Percentiles rank a stretch among this genome's conserved stretches.
phyloP scores from a whole-genome alignment of 2,888 invertebrate species.

The Spodoptera exigua region DNA sequence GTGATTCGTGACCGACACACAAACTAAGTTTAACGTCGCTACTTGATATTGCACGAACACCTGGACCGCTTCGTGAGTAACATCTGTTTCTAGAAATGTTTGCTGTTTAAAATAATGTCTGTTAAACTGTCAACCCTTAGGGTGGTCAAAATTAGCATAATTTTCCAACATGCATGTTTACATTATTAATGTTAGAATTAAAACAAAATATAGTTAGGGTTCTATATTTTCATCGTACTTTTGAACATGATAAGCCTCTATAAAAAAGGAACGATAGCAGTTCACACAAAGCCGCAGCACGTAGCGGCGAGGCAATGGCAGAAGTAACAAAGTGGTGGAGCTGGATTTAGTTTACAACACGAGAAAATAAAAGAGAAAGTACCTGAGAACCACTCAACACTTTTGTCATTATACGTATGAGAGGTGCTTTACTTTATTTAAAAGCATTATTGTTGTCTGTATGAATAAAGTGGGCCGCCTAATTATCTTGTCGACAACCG shows the following conservation, averaged over 20 bases:
- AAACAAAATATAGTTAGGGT: slow-evolving; percentile 10
- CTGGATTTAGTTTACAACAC: slow-evolving; percentile 46
- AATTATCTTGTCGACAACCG: slow-evolving; percentile 37
- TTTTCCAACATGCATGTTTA: slow-evolving; percentile 23
- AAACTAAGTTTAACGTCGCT: slow-evolving; percentile 61
- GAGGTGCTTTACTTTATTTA: slow-evolving; percentile 29
- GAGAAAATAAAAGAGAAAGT: slow-evolving; percentile 50
- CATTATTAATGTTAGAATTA: slow-evolving; percentile 36
- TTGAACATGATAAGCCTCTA: slow-evolving; percentile 47
- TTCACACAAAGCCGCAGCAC: slow-evolving; percentile 45
- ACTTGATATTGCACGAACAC: slow-evolving; percentile 42
- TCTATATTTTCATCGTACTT: slow-evolving; percentile 53
- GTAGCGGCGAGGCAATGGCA: slow-evolving; percentile 41
- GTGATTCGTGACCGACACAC: slow-evolving; percentile 73
- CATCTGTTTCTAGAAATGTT: slow-evolving; percentile 49
- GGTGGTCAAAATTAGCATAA: slow-evolving; percentile 46
- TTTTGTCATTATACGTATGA: slow-evolving; percentile 33
- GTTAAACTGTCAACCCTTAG: slow-evolving; percentile 41
- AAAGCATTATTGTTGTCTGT: slow-evolving; percentile 29
- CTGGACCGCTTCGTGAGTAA: slow-evolving; percentile 39
- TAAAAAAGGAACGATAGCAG: slow-evolving; percentile 36
- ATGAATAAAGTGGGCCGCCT: slow-evolving; percentile 31
- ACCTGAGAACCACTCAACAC: slow-evolving; percentile 33
- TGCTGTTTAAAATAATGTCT: slow-evolving; percentile 39
- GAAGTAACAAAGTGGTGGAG: slow-evolving; percentile 55